phyloP scores from a whole-genome alignment of 2,888 invertebrate genomes.

The Acleris emargana region DNA sequence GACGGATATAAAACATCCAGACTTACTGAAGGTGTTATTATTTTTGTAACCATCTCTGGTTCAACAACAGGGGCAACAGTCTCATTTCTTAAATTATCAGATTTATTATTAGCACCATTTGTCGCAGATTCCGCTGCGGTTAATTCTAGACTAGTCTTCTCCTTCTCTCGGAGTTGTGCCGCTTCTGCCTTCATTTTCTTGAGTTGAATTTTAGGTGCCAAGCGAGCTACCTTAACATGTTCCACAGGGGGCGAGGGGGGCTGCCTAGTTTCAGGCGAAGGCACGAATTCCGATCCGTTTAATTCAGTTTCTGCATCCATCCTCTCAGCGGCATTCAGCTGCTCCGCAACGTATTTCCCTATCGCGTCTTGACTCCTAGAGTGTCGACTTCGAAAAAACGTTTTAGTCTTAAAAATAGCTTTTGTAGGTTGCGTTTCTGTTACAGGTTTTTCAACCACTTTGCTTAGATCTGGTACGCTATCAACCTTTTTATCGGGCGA shows the following conservation, averaged over 20 bases:
- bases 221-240: slow-evolving; percentile 80
- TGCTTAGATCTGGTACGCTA: slow-evolving; percentile 46
- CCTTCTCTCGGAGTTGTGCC: slow-evolving; percentile 65
- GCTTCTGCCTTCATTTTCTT: slow-evolving; percentile 81
- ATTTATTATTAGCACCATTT: slow-evolving; percentile 32
- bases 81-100: slow-evolving; percentile 15
- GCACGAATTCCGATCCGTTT: slow-evolving; percentile 67
- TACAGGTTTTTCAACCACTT: slow-evolving; percentile 49
- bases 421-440: slow-evolving; percentile 57
- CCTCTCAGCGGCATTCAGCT: slow-evolving; percentile 74
- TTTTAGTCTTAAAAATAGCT: slow-evolving; percentile 82
- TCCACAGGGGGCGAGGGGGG: slow-evolving; percentile 76
- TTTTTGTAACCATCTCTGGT: slow-evolving; percentile 19
- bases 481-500: slow-evolving; percentile 73
- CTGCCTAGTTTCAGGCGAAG: slow-evolving; percentile 69
- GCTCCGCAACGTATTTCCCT: slow-evolving; percentile 80
- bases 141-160: slow-evolving; percentile 41
- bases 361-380: slow-evolving; percentile 82
- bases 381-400: slow-evolving; percentile 82
- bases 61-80: slow-evolving; percentile 7
- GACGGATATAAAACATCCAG: slow-evolving; percentile 63
- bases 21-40: slow-evolving; percentile 35
- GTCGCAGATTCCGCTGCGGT: slow-evolving; percentile 36
- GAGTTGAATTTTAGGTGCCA: slow-evolving; percentile 80
- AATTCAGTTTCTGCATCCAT: slow-evolving; percentile 72